phyloP scores from a whole-genome alignment of 2,888 invertebrate species.

The Drosophila infuscata region DNA sequence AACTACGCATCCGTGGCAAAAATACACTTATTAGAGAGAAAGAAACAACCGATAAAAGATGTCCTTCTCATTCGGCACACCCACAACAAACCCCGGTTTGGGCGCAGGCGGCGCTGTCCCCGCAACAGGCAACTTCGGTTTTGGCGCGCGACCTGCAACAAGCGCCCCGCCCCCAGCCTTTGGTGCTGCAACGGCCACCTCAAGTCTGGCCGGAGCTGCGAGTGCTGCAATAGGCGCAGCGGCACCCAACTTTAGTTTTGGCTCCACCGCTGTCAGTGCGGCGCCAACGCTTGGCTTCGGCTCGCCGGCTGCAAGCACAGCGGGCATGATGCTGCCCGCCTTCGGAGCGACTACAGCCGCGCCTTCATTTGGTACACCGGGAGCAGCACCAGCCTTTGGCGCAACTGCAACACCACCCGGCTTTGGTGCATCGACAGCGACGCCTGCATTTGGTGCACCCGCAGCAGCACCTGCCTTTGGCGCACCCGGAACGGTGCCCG shows the following conservation, averaged over 20 bases:
- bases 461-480: constrained; percentile 28
- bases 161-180: constrained; percentile 59
- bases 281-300: constrained; percentile 68
- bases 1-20: constrained; percentile 2
- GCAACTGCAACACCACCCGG: constrained; percentile 24
- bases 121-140: constrained; percentile 52
- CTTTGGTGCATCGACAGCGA: constrained; percentile 54
- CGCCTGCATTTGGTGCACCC: constrained; percentile 34
- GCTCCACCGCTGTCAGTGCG: constrained; percentile 21
- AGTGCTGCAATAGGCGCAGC: constrained; percentile 23
- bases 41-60: constrained; percentile 20
- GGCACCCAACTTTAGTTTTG: constrained; percentile 42
- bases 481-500: constrained; percentile 16
- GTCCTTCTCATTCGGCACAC: constrained; percentile 64
- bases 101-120: constrained; percentile 47
- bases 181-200: constrained; percentile 42
- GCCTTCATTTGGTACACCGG: constrained; percentile 44
- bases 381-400: constrained; percentile 36
- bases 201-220: constrained; percentile 42
- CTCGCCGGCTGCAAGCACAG: constrained; percentile 35
- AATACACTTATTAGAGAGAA: not conserved
- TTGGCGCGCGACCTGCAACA: constrained; percentile 66
- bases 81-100: constrained; percentile 49
- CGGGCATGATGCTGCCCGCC: constrained; percentile 12
- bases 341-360: constrained; percentile 38